Evolutionary conservation across 2,888 invertebrate species (phyloP), one percentile per base, ranked within the genome.

Genomic region (Frankliniella intonsa): DNA sequence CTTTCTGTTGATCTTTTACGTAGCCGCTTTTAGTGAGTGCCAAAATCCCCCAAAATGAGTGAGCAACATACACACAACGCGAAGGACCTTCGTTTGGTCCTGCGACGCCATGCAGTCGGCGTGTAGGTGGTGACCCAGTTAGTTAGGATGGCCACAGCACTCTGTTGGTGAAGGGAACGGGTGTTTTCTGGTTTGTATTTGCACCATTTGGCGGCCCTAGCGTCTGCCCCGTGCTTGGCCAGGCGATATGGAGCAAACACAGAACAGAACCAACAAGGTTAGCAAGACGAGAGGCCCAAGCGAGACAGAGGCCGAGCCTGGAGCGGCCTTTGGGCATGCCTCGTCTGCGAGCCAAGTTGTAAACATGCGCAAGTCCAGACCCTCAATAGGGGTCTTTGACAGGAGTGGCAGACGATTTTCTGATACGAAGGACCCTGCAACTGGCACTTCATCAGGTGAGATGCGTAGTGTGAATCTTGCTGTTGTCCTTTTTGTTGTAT

Each of bases 101-200:
- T 76, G 11, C 25, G 25, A 62, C 11, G 69, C 25, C 69, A 11
- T 12, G 22, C 25, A 5, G 22, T 22, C 69, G 19, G 55, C 19
- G 55, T 25, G 69, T 76, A 76, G 69, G 69, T 76, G 69, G 69
- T 76, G 69, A 76, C 69, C 69, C 69, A 76, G 25, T 76, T 76
- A 9, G 69, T 25, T 12, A 76, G 69, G 69, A 76, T 76, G 69
- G 69, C 69, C 55, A 25, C 25, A 76, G 69, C 69, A 76, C 25
- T 22, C 22, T 22, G 69, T 76, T 76, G 17, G 62, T 62, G 62
- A 62, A 62, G 19, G 62, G 62, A n/a, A 62, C 62, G 62, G 62
- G 62, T 17, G 62, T 62, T 17, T 62, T 62, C 62, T 62, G 69
- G 11, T 76, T 25, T 11, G 69, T 25, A 25, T 76, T 76, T 76